phyloP scores from a whole-genome alignment of 2,888 invertebrate species.

The Ophion obscuratus region DNA sequence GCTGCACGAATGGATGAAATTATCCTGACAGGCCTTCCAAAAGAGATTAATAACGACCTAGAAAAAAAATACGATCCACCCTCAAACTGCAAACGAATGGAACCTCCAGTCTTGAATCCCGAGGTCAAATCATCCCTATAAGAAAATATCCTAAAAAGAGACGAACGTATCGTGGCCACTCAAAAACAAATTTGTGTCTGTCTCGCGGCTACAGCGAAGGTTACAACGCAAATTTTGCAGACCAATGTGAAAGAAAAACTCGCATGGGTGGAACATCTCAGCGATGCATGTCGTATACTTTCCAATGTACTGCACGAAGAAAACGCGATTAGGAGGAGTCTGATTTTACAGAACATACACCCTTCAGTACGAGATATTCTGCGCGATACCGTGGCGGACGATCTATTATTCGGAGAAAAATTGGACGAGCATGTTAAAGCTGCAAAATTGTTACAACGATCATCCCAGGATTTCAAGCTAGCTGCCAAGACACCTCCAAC shows the following conservation, averaged over 20 bases:
- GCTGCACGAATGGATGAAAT: too few species aligned
- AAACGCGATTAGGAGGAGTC: constrained; percentile 6
- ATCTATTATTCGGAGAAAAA: constrained; percentile 23
- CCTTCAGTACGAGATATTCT: background rate
- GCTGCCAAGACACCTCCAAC: background rate
- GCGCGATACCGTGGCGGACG: background rate
- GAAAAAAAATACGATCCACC: background rate
- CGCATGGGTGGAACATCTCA: constrained; percentile 3
- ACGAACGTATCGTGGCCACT: background rate
- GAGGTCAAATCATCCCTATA: background rate
- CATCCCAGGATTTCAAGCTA: background rate
- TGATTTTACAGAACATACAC: constrained; percentile 14
- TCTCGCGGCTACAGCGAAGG: background rate
- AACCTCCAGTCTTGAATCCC: background rate
- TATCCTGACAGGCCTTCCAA: too few species aligned
- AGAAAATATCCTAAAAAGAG: background rate
- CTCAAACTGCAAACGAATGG: background rate
- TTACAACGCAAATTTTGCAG: background rate
- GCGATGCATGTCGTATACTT: background rate
- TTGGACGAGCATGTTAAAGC: constrained; percentile 18
- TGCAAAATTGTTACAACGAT: background rate
- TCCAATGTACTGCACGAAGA: background rate
- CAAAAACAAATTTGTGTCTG: background rate
- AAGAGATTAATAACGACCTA: too few species aligned
- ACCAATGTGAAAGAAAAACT: background rate